phyloP scores from a whole-genome alignment of 2,797 vertebrate species.

The Odontamblyopus lacepedii region DNA sequence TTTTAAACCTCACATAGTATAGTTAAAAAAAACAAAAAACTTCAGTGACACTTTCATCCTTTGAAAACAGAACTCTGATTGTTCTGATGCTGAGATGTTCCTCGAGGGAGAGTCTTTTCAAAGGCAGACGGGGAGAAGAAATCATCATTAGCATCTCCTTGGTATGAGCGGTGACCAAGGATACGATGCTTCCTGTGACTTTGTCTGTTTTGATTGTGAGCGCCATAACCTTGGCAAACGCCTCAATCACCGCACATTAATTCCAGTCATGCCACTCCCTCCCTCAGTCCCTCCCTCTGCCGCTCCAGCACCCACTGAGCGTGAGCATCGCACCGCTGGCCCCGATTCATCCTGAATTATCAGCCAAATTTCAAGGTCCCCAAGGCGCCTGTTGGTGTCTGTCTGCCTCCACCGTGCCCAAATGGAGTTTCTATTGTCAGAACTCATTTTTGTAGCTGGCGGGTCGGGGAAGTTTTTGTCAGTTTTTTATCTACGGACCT shows the following conservation, averaged over 20 bases:
- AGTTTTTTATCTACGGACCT: conserved; percentile 35
- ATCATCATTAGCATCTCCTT: conserved; percentile 69
- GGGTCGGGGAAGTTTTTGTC: conserved; percentile 34
- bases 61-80: conserved; percentile 41
- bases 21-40: conserved; percentile 2
- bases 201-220: conserved; percentile 74
- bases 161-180: conserved; percentile 64
- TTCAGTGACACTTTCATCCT: conserved; percentile 11
- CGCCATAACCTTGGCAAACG: conserved; percentile 80
- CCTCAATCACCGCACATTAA: conserved; percentile 78
- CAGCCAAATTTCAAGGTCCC: conserved; percentile 68
- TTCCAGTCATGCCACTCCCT: conserved; percentile 74
- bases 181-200: conserved; percentile 73
- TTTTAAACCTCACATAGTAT: neutral
- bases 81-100: conserved; percentile 37
- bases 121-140: conserved; percentile 46
- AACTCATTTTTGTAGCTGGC: conserved; percentile 40
- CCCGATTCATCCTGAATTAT: conserved; percentile 72
- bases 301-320: conserved; percentile 59
- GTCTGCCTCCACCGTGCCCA: conserved; percentile 62
- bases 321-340: conserved; percentile 64
- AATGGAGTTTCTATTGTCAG: conserved; percentile 62
- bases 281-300: conserved; percentile 33
- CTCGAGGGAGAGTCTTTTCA: conserved; percentile 49
- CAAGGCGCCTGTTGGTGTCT: conserved; percentile 63